Conservation (phyloP, 2,888 invertebrate genomes). For the Harpalus rubripes region DNA sequence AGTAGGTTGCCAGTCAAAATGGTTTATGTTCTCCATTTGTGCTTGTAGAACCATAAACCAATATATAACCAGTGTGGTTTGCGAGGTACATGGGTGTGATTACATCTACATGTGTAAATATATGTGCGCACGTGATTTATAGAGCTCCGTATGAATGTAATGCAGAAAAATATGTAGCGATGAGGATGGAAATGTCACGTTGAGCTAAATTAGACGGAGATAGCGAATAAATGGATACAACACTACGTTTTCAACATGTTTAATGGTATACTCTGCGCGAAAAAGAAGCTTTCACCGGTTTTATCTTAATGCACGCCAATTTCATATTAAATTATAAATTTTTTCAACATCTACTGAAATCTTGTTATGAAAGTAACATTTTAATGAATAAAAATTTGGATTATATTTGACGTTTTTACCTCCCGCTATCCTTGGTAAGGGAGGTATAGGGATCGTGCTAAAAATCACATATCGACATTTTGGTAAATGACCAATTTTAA, state of each 20-base stretch:
- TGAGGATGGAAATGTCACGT: neutral
- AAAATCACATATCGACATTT: no score
- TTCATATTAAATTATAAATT: no score
- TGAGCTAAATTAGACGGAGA: neutral
- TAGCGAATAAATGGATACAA: neutral
- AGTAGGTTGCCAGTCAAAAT: conserved; percentile 42
- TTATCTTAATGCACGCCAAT: no score
- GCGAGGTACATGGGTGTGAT: conserved; percentile 32
- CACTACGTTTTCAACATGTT: neutral
- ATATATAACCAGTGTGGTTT: conserved; percentile 36
- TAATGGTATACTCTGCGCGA: no score
- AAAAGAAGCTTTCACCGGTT: no score
- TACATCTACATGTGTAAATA: conserved; percentile 41
- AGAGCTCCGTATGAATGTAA: neutral
- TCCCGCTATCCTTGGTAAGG: no score
- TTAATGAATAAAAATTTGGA: no score
- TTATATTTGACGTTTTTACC: no score
- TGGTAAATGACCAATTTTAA: no score
- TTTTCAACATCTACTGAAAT: no score
- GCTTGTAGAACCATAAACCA: conserved; percentile 55
- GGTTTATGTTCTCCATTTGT: conserved; percentile 39
- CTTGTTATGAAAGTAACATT: no score
- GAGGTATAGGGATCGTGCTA: no score
- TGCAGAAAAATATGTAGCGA: conserved; percentile 43
- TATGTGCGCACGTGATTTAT: conserved; percentile 27